Conservation (phyloP, 2,888 invertebrate genomes). For the Rhogogaster chlorosoma region DNA sequence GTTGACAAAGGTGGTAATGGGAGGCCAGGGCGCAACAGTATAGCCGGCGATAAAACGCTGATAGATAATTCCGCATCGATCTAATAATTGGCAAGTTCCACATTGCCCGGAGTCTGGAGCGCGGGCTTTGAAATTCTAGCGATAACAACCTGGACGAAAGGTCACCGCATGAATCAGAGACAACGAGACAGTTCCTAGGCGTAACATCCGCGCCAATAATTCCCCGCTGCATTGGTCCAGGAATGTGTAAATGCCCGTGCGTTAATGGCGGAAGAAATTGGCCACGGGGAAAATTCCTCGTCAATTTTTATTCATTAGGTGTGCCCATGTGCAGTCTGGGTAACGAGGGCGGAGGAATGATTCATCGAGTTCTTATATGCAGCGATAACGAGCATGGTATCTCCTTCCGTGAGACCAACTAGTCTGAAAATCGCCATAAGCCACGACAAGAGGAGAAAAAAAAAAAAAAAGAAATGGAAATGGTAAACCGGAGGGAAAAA, state of each 20-base stretch:
- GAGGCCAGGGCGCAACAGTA: background rate
- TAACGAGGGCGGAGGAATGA: background rate
- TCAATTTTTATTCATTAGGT: conserved; percentile 10
- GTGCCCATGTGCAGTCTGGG: background rate
- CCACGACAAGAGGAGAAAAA: background rate
- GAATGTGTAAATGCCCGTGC: background rate
- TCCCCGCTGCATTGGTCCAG: background rate
- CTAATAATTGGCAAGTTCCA: background rate
- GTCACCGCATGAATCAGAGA: conserved; percentile 28
- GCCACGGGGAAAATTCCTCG: background rate
- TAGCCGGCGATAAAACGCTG: conserved; percentile 2
- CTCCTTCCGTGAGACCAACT: background rate
- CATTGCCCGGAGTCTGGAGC: no score
- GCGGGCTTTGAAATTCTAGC: background rate
- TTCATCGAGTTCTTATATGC: conserved; percentile 36
- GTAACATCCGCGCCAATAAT: background rate
- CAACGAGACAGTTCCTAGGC: background rate
- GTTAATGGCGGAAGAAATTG: background rate
- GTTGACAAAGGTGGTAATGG: conserved; percentile 17
- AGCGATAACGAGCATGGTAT: conserved; percentile 19
- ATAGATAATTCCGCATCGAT: conserved; percentile 12
- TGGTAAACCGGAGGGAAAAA: background rate
- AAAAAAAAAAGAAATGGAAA: no score
- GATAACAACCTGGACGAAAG: background rate
- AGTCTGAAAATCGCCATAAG: background rate